Base-by-base conservation (phyloP, 2,797 vertebrate genomes). In the Rhabdophis nuchalis region DNA sequence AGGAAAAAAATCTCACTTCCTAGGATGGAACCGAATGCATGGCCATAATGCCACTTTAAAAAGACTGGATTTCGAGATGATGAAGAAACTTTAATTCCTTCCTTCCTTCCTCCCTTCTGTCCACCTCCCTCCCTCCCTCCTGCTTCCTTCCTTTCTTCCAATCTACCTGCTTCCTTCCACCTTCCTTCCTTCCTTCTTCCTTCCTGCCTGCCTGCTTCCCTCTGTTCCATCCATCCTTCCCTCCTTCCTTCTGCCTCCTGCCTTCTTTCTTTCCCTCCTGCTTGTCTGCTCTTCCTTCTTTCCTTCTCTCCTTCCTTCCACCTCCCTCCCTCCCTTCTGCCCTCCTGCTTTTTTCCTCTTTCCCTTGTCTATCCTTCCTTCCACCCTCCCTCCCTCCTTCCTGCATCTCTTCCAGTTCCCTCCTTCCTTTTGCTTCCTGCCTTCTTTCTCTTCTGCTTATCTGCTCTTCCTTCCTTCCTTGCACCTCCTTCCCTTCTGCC, bases 341-440 rank as follows among this genome's bases (percentile, higher is more conserved):
- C 6, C 5, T 3, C 32, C n/a, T 14, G 3, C 72, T 7, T 41
- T 3, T 18, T 41, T 10, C 2, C 18, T 20, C 14, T 2, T 1
- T 57, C 4, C 20, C 1, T 25, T 57, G 0, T 57, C 11, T 10
- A 2, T 9, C 10, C 8, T 41, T 9, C 53, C 53, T 3, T 53
- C 53, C n/a, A 2, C 12, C 53, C 3, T 53, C 52, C 52, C 2
- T 14, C n/a, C 8, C 18, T 3, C 8, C 72, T 10, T 6, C 20
- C 16, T 72, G 12, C n/a, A 3, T 18, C 3, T 6, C 14, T 20
- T 4, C 0, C 10, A 46, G 46, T 77, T 1, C 20, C 20, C 1
- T 0, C 16, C 6, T 20, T 1, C 16, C 1, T 20, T 5, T 20
- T 10, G 3, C 5, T 20, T 77, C 9, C 0, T 4, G 2, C 7